phyloP scores from a whole-genome alignment of 2,113 vertebrate species.

The Xiphias gladius region DNA sequence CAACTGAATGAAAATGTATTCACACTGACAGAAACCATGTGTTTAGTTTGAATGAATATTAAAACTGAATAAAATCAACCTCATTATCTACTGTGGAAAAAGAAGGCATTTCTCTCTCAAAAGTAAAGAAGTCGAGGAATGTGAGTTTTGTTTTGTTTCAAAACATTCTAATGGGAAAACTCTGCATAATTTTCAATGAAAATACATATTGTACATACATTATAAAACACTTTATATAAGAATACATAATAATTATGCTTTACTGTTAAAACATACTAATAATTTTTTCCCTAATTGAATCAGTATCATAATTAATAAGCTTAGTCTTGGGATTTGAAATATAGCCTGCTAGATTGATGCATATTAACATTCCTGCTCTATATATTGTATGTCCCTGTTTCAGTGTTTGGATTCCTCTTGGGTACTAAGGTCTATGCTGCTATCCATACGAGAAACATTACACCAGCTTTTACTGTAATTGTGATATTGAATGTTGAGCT shows the following conservation, averaged over 20 bases:
- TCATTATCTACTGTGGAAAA: conserved; percentile 61
- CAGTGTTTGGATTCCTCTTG: conserved; percentile 51
- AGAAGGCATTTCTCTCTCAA: conserved; percentile 47
- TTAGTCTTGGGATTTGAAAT: conserved; percentile 30
- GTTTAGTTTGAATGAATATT: conserved; percentile 73
- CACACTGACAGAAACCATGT: conserved; percentile 64
- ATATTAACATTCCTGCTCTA: conserved; percentile 46
- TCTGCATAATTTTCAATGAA: conserved; percentile 40
- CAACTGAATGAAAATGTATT: conserved; percentile 70
- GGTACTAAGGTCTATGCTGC: conserved; percentile 68
- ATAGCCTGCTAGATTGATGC: conserved; percentile 29
- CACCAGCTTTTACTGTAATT: conserved; percentile 85
- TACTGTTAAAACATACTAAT: conserved; percentile 24
- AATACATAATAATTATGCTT: conserved; percentile 13
- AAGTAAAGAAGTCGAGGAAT: conserved; percentile 62
- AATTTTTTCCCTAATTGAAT: conserved; percentile 29
- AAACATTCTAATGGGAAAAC: conserved; percentile 37
- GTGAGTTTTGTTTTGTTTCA: conserved; percentile 63
- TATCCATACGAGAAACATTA: conserved; percentile 78
- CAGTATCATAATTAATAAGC: conserved; percentile 44
- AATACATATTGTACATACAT: conserved; percentile 21
- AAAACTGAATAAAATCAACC: conserved; percentile 71
- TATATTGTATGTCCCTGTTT: conserved; percentile 48
- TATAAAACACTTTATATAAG: conserved; percentile 18
- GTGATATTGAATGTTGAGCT: conserved; percentile 81